Percentiles rank a stretch among this genome's conserved stretches.
These are phyloP conservation scores for Erannis defoliaria DNA, from an alignment of 2,888 invertebrate genomes.

Conservation along the genomic window DNA sequence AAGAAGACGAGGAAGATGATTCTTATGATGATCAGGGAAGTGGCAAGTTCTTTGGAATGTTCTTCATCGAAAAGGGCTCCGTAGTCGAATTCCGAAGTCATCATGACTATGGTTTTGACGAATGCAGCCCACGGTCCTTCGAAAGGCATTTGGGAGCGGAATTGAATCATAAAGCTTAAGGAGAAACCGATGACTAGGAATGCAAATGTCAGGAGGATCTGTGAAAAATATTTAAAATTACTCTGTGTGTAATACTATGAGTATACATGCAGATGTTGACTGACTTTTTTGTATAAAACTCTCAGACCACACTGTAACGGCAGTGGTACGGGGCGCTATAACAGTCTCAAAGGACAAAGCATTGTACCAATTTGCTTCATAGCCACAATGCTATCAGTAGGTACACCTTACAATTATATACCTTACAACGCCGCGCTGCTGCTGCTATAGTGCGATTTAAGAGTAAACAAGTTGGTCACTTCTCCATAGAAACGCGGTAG, in stretches of 20 bases:
- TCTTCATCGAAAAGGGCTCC: slow-evolving; percentile 77
- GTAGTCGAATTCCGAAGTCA: slow-evolving; percentile 88
- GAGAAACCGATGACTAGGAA: slow-evolving; percentile 86
- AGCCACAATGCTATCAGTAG: too few species aligned
- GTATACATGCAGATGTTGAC: too few species aligned
- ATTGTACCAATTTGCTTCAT: too few species aligned
- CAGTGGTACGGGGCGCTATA: too few species aligned
- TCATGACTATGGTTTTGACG: slow-evolving; percentile 87
- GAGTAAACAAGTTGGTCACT: too few species aligned
- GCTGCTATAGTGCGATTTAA: too few species aligned
- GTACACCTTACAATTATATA: too few species aligned
- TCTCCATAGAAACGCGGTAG: too few species aligned
- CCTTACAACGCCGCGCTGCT: neutral
- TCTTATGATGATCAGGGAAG: slow-evolving; percentile 76
- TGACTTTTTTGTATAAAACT: too few species aligned
- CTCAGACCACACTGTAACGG: too few species aligned
- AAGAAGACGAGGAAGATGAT: slow-evolving; percentile 84
- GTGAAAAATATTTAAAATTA: slow-evolving; percentile 50
- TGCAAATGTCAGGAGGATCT: slow-evolving; percentile 81
- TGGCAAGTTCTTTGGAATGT: slow-evolving; percentile 70
- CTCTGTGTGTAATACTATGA: too few species aligned
- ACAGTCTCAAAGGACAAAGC: too few species aligned
- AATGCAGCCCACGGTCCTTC: slow-evolving; percentile 82
- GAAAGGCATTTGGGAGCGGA: slow-evolving; percentile 81
- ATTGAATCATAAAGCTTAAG: slow-evolving; percentile 86